Conservation (phyloP, 2,797 vertebrate species). For the Sandelia bainsii region DNA sequence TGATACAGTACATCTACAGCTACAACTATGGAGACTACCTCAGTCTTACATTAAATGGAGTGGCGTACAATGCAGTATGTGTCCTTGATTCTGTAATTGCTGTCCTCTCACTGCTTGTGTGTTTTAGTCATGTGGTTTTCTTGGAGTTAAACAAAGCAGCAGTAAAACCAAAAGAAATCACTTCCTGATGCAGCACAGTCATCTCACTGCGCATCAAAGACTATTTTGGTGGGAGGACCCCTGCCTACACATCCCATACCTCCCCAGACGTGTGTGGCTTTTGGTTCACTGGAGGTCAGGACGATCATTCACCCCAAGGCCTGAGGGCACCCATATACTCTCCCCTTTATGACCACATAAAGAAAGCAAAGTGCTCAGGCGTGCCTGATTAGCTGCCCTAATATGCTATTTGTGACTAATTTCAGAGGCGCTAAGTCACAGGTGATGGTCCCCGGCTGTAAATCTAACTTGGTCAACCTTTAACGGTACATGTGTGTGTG, state of each 20-base stretch:
- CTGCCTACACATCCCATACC: conserved; percentile 60
- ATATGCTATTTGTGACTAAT: conserved; percentile 99
- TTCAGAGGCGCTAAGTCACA: conserved; percentile 94
- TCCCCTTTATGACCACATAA: conserved; percentile 95
- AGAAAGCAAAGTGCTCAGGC: conserved; percentile 93
- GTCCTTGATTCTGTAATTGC: conserved; percentile 42
- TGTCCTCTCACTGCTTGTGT: conserved; percentile 24
- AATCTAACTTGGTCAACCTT: conserved; percentile 88
- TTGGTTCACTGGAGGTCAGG: conserved; percentile 91
- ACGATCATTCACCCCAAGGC: conserved; percentile 92
- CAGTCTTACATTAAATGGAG: conserved; percentile 1
- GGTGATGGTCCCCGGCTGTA: conserved; percentile 92
- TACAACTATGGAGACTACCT: neutral
- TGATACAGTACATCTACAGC: conserved; percentile 4
- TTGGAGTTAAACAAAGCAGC: conserved; percentile 39
- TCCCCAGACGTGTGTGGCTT: conserved; percentile 79
- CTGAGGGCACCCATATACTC: conserved; percentile 88
- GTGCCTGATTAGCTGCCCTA: conserved; percentile 97
- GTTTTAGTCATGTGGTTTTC: conserved; percentile 45
- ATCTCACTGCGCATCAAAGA: conserved; percentile 64
- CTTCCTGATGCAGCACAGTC: conserved; percentile 53
- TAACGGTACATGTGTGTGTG: conserved; percentile 50
- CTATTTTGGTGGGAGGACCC: conserved; percentile 66
- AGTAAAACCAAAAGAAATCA: conserved; percentile 57
- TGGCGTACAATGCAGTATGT: conserved; percentile 32